Base-by-base conservation (phyloP, 1,140 invertebrate genomes). In the Trichonephila inaurata region DNA sequence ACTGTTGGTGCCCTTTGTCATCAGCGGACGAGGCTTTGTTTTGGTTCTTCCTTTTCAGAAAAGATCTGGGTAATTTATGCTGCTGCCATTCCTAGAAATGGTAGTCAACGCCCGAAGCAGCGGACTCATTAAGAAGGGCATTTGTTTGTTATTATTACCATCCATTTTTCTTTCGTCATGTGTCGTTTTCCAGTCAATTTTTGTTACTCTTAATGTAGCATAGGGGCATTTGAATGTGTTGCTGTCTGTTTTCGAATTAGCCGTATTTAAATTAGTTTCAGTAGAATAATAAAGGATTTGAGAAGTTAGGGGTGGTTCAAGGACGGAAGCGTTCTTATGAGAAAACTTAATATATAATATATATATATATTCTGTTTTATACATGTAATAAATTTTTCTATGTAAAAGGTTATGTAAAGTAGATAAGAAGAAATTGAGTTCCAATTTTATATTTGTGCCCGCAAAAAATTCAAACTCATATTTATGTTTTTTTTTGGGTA, bases 21-120 rank as follows among this genome's bases (percentile, higher is more conserved):
- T 64, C 62, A 69, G n/a, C 21, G n/a, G 72, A 77, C 72, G 72
- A 28, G 24, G n/a, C 28, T 77, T 77, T 77, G 72, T 77, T 77
- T 77, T 77, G 72, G 72, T 40, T 28, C 72, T 77, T 77, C 72
- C 28, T 77, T 64, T 77, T 33, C 28, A 33, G 12, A 64, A 51
- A 69, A 77, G 72, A 77, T 77, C 72, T 77, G 72, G 72, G 72
- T 77, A 77, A 77, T 77, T 77, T 77, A 77, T 77, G 72, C 62
- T 64, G 14, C 19, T 64, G 62, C 72, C 72, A 77, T 77, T 77
- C 72, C 72, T 7, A 77, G 72, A 77, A 77, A 77, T 28, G 18
- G 33, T 28, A 77, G 72, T 77, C 72, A 77, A 77, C 72, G 72
- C 72, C 72, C 72, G 72, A 18, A 16, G 72, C 72, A 8, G 72